Base-by-base conservation (phyloP, 2,797 vertebrate genomes). In the Platyrinchus mystaceus region DNA sequence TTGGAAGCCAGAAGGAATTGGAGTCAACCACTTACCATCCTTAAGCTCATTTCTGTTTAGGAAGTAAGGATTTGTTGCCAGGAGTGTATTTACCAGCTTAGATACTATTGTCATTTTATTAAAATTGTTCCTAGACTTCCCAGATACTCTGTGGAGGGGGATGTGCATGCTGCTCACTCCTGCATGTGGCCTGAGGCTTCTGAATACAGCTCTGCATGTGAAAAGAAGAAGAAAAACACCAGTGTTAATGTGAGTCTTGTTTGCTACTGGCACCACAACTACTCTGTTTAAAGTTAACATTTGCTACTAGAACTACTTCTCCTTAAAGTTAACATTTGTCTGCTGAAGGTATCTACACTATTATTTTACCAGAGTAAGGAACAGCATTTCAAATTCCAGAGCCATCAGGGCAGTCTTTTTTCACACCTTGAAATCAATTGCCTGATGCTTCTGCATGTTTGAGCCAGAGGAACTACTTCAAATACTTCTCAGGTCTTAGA, bases 171-270 rank as follows among this genome's bases (percentile, higher is more conserved):
- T 34, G 32, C 49, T 67, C 4, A 0, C 37, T 41, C 22, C 32
- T 52, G 43, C 47, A 39, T 14, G 2, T 5, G 7, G 53, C 53
- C 56, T 24, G 5, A 47, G 0, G 0, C 24, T 55, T 69, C 68
- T n/a, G 30, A 60, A 9, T 19, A 43, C 0, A 0, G 34, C 43
- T 82, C 13, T 2, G 41, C 23, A 18, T 23, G 30, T 0, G 1
- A 89, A 93, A 76, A 44, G 32, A 62, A 59, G 32, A 47, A 89
- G 34, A 71, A 89, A 85, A 68, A 41, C 58, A 82, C 32, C 34
- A 14, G 43, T 49, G 44, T 21, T 34, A 60, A 52, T 5, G 8
- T 56, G 19, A 84, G 23, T 26, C 53, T 70, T 24, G 37, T 82
- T 87, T 87, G 52, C 44, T 77, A 7, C 11, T 89, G 44, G 37